A percentile compares a stretch with the other conserved stretches of the same genome.
Conservation (phyloP, 2,113 vertebrate genomes). For the Nycticebus coucang region DNA sequence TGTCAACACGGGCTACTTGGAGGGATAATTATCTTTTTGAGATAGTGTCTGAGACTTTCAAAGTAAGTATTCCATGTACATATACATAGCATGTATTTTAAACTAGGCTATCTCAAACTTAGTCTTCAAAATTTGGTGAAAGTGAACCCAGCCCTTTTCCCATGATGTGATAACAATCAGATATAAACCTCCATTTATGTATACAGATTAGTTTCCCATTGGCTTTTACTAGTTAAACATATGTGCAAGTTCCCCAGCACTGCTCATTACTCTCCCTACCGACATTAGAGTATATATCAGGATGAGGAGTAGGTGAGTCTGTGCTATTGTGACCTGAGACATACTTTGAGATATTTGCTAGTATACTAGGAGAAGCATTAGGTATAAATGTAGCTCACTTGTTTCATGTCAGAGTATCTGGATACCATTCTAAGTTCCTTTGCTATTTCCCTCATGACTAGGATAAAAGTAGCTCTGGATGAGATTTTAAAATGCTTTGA, state of each 20-base stretch:
- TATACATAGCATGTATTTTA: not conserved
- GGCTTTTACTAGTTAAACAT: not conserved
- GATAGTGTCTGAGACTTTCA: not conserved
- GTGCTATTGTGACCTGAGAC: not conserved
- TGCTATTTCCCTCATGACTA: not conserved
- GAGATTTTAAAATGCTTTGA: not conserved
- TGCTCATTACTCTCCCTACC: not conserved
- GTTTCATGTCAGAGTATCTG: not conserved
- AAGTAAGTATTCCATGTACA: not conserved
- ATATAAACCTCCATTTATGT: not conserved
- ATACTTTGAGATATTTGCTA: not conserved
- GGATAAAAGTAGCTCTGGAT: not conserved
- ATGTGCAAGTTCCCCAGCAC: not conserved
- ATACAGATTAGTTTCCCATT: not conserved
- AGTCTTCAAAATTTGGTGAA: not conserved
- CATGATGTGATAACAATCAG: not conserved
- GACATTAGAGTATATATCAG: not conserved
- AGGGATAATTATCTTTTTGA: not conserved
- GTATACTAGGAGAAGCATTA: not conserved
- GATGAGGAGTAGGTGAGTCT: not conserved
- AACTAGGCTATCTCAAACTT: not conserved
- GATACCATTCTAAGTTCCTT: not conserved
- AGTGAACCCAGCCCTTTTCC: not conserved
- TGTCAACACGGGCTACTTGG: not conserved
- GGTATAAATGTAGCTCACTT: not conserved